A percentile compares a stretch with the other conserved stretches of the same genome.
Conservation (phyloP, 2,888 invertebrate genomes). For the Caenorhabditis afra region DNA sequence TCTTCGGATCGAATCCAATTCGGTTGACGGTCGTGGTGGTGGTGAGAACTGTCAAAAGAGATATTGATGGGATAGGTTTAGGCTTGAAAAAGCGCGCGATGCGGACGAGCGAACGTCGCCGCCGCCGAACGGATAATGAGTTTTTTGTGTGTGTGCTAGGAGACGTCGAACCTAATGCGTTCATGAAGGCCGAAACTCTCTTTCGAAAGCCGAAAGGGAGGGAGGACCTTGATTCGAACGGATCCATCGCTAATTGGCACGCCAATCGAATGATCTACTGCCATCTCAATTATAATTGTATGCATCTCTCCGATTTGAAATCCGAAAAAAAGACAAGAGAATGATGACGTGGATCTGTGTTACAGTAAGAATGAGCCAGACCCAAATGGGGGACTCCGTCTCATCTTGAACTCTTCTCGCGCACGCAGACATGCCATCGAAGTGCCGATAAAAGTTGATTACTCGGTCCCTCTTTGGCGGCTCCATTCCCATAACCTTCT, state of each 20-base stretch:
- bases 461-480: neutral
- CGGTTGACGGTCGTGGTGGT: neutral
- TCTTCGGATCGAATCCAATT: slow-evolving; percentile 7
- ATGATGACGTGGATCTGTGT: too few species aligned
- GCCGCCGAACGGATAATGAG: slow-evolving; percentile 42
- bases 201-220: slow-evolving; percentile 10
- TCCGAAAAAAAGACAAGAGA: too few species aligned
- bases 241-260: slow-evolving; percentile 37
- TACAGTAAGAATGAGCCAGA: too few species aligned
- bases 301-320: neutral
- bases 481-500: neutral
- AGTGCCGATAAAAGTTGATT: neutral
- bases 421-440: too few species aligned
- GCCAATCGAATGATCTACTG: slow-evolving; percentile 23
- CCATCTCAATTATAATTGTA: neutral
- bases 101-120: too few species aligned
- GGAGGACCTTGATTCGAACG: slow-evolving; percentile 23
- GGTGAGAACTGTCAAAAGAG: slow-evolving; percentile 36
- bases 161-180: slow-evolving; percentile 26
- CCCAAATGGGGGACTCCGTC: too few species aligned
- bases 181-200: slow-evolving; percentile 51
- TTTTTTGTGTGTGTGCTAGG: slow-evolving; percentile 27
- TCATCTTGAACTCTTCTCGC: too few species aligned
- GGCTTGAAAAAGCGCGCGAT: slow-evolving; percentile 15
- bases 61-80: slow-evolving; percentile 12